Conservation (phyloP, 1,140 invertebrate genomes). For the Euura saliciscinereae region DNA sequence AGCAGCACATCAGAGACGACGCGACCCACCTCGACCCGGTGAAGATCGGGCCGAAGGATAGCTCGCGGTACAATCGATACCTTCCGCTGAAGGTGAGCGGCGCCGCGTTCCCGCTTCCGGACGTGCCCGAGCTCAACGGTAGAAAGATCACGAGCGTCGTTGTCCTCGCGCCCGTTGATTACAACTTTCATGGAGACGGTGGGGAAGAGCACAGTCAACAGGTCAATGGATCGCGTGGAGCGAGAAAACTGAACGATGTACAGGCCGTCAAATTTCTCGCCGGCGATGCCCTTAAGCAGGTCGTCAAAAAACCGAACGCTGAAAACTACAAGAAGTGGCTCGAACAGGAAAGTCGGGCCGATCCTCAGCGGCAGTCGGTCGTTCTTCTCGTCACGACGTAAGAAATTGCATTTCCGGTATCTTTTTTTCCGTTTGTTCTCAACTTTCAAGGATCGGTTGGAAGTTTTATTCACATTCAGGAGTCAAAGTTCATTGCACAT, state of each 20-base stretch:
- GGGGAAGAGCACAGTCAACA: slow-evolving; percentile 33
- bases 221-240: slow-evolving; percentile 35
- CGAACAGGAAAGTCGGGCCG: slow-evolving; percentile 74
- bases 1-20: slow-evolving; percentile 74
- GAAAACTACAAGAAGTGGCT: slow-evolving; percentile 83
- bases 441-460: neutral
- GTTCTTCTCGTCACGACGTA: slow-evolving; percentile 80
- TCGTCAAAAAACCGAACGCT: slow-evolving; percentile 74
- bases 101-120: slow-evolving; percentile 81
- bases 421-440: neutral
- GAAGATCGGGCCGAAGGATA: slow-evolving; percentile 63
- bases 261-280: slow-evolving; percentile 61
- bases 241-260: slow-evolving; percentile 50
- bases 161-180: slow-evolving; percentile 79
- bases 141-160: slow-evolving; percentile 81
- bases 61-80: slow-evolving; percentile 80
- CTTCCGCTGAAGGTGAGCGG: slow-evolving; percentile 82
- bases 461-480: slow-evolving; percentile 9
- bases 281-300: slow-evolving; percentile 74
- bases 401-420: slow-evolving; percentile 47
- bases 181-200: slow-evolving; percentile 57
- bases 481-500: no score
- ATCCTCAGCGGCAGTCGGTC: slow-evolving; percentile 76
- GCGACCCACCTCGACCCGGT: slow-evolving; percentile 77
- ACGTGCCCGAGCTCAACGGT: slow-evolving; percentile 72